Evolutionary conservation across 2,113 vertebrate species (phyloP).

Genomic region (Oncorhynchus kisutch): DNA sequence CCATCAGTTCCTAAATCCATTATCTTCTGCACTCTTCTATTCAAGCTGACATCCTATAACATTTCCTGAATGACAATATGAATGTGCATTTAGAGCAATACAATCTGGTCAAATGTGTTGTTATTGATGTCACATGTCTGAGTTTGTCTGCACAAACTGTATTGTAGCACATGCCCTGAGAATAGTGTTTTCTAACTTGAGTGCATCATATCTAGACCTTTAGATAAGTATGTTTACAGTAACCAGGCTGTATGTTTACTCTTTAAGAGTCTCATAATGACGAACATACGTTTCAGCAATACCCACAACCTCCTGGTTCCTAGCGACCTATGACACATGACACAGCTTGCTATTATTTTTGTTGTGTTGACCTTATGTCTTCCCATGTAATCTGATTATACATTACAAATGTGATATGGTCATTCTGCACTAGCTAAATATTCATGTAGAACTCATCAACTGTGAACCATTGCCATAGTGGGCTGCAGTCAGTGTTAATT

Average conservation of each 20-base stretch:
- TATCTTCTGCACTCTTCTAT: not conserved
- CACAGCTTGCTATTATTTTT: constrained; percentile 8
- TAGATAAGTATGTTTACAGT: constrained; percentile 22
- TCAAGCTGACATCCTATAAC: not conserved
- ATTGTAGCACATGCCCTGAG: not conserved
- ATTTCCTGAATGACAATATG: not conserved
- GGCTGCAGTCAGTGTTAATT: too few relatives aligned
- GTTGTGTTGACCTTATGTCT: constrained; percentile 5
- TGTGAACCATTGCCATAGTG: too few relatives aligned
- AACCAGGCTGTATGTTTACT: constrained; percentile 13
- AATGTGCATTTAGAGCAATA: not conserved
- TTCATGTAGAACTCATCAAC: too few relatives aligned
- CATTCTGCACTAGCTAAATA: not conserved
- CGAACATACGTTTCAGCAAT: constrained; percentile 22
- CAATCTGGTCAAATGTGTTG: not conserved
- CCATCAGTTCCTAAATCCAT: not conserved
- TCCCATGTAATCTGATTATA: not conserved
- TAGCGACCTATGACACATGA: constrained; percentile 19
- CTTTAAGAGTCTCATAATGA: constrained; percentile 8
- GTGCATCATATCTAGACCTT: not conserved
- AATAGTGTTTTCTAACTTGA: not conserved
- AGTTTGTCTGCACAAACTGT: not conserved
- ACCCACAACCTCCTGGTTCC: constrained; percentile 16
- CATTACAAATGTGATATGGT: not conserved
- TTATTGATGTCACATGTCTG: not conserved